phyloP scores from a whole-genome alignment of 2,797 vertebrate species.

The Takifugu ocellatus region DNA sequence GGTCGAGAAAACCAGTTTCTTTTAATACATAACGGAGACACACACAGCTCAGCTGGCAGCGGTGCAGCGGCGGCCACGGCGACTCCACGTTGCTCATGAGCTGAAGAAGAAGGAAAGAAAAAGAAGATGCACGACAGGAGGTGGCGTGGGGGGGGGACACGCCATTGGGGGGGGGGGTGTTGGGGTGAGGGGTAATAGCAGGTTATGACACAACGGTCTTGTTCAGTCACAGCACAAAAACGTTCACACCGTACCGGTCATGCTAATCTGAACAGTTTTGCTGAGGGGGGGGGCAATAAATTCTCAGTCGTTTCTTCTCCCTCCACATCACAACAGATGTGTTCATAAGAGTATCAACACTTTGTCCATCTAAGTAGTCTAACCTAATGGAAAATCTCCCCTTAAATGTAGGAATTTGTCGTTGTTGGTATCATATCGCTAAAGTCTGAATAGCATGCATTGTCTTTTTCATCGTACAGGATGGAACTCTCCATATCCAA shows the following conservation, averaged over 20 bases:
- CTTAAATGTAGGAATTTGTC: constrained; percentile 15
- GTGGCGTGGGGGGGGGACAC: constrained; percentile 27
- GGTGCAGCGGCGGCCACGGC: constrained; percentile 61
- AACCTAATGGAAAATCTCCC: constrained; percentile 28
- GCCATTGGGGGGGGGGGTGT: not conserved
- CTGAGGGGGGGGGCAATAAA: too few relatives aligned
- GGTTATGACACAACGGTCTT: not conserved
- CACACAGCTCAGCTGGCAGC: constrained; percentile 60
- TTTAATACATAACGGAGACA: constrained; percentile 59
- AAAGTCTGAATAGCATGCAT: constrained; percentile 15
- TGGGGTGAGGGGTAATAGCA: not conserved
- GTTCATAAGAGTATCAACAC: constrained; percentile 12
- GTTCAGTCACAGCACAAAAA: constrained; percentile 41
- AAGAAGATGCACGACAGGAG: constrained; percentile 17
- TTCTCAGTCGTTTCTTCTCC: not conserved
- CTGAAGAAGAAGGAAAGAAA: constrained; percentile 43
- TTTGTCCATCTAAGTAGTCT: constrained; percentile 16
- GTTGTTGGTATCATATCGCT: constrained; percentile 26
- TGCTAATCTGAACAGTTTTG: constrained; percentile 20
- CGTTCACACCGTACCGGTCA: constrained; percentile 36
- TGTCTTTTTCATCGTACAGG: constrained; percentile 15
- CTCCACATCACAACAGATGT: constrained; percentile 12
- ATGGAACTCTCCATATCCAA: constrained; percentile 9
- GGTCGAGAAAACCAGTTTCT: constrained; percentile 43
- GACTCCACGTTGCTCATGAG: constrained; percentile 38